Percentiles rank a stretch among this genome's conserved stretches.
phyloP scores from a whole-genome alignment of 2,797 vertebrate genomes.

The Phataginus tetradactyla region DNA sequence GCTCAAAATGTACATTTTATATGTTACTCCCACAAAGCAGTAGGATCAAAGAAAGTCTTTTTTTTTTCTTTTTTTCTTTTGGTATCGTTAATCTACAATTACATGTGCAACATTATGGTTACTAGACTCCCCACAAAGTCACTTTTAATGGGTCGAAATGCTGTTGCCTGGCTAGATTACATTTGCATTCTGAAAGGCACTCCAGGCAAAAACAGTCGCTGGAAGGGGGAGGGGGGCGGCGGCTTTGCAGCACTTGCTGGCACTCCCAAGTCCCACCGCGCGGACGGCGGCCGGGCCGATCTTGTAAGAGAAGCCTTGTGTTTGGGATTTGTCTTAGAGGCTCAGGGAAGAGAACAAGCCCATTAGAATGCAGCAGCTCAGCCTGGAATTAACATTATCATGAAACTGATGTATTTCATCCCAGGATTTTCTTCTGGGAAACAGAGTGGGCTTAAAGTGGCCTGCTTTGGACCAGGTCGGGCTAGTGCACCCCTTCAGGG shows the following conservation, averaged over 20 bases:
- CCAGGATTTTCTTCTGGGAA: neutral
- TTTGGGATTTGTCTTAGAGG: neutral
- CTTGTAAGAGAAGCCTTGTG: neutral
- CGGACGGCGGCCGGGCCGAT: neutral
- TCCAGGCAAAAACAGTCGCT: neutral
- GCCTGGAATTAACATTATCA: neutral
- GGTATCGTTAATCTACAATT: too few relatives aligned
- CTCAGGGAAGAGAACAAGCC: neutral
- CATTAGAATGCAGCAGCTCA: neutral
- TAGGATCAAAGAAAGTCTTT: neutral
- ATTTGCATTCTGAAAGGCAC: neutral
- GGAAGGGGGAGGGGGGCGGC: rapidly evolving
- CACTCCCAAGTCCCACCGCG: neutral
- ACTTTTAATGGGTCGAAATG: neutral
- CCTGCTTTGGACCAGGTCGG: neutral
- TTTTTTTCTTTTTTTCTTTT: too few relatives aligned
- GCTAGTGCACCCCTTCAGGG: neutral
- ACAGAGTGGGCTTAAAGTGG: neutral
- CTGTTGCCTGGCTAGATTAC: neutral
- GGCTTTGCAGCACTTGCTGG: rapidly evolving
- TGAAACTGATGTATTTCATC: neutral
- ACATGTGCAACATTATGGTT: too few relatives aligned
- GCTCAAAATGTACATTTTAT: neutral
- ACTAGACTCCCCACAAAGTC: too few relatives aligned
- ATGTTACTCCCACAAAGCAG: neutral